Evolutionary conservation across 2,797 vertebrate genomes (phyloP).

Genomic region (Tinamus major): DNA sequence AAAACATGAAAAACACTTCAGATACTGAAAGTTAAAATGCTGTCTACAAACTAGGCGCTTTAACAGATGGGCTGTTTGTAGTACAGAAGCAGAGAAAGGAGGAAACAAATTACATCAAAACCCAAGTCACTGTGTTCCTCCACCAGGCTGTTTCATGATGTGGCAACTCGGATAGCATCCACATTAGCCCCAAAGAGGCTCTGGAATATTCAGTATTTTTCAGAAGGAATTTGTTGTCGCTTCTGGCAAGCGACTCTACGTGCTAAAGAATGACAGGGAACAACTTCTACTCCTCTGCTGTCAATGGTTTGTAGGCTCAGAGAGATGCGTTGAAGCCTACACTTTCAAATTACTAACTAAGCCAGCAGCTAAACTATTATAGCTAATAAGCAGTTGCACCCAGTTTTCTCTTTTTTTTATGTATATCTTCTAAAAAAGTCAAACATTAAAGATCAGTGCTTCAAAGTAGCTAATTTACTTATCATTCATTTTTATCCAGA

Average conservation of each 20-base stretch:
- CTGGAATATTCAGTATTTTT: background rate
- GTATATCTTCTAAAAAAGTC: background rate
- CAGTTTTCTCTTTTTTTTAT: background rate
- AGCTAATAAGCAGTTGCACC: background rate
- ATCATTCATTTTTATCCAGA: background rate
- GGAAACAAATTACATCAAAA: background rate
- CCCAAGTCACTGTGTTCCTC: background rate
- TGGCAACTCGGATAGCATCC: background rate
- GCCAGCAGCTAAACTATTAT: background rate
- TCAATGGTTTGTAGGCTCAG: background rate
- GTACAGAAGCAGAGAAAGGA: background rate
- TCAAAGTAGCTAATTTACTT: background rate
- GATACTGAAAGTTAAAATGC: background rate
- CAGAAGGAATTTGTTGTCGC: background rate
- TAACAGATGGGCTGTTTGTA: background rate
- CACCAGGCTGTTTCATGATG: accelerated
- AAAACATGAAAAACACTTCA: background rate
- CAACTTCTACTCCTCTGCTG: background rate
- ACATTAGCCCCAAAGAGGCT: background rate
- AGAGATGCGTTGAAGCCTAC: background rate
- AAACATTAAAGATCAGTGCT: background rate
- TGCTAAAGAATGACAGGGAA: background rate
- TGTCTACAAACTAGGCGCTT: background rate
- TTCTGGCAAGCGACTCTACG: background rate
- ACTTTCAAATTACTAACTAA: background rate